Evolutionary conservation across 2,888 invertebrate genomes (phyloP).

Genomic region (Cosmia trapezina): DNA sequence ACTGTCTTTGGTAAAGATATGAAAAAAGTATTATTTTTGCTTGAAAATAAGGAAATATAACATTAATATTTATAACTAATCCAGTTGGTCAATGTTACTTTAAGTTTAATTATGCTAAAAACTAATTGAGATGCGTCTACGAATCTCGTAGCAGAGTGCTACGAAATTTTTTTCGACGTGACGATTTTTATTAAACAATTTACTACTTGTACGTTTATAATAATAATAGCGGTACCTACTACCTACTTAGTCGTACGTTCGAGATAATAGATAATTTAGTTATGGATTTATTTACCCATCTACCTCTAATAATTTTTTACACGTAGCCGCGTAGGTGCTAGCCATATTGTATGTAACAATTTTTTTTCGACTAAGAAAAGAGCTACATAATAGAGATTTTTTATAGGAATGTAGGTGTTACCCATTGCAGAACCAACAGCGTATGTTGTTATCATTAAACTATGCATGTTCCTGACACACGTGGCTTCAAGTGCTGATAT

Average conservation of each 20-base stretch:
- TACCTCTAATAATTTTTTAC: neutral
- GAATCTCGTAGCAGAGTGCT: slow-evolving; percentile 42
- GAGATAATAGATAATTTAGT: no score
- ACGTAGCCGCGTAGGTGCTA: neutral
- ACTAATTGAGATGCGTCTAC: slow-evolving; percentile 21
- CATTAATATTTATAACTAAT: neutral
- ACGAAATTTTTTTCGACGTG: slow-evolving; percentile 10
- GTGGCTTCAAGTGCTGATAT: slow-evolving; percentile 51
- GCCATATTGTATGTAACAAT: neutral
- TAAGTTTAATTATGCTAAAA: neutral
- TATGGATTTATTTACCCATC: neutral
- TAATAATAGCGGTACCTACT: neutral
- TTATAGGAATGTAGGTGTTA: neutral
- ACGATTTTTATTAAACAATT: neutral
- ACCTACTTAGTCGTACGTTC: neutral
- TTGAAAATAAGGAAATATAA: neutral
- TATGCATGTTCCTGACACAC: slow-evolving; percentile 38
- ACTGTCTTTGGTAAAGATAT: neutral
- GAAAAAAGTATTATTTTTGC: neutral
- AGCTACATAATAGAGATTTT: no score
- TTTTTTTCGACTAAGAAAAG: neutral
- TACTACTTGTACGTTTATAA: neutral
- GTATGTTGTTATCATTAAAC: slow-evolving; percentile 41
- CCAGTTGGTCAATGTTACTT: neutral
- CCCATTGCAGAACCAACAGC: neutral